Evolutionary conservation across 2,797 vertebrate species (phyloP).

Genomic region (Knipowitschia caucasica): DNA sequence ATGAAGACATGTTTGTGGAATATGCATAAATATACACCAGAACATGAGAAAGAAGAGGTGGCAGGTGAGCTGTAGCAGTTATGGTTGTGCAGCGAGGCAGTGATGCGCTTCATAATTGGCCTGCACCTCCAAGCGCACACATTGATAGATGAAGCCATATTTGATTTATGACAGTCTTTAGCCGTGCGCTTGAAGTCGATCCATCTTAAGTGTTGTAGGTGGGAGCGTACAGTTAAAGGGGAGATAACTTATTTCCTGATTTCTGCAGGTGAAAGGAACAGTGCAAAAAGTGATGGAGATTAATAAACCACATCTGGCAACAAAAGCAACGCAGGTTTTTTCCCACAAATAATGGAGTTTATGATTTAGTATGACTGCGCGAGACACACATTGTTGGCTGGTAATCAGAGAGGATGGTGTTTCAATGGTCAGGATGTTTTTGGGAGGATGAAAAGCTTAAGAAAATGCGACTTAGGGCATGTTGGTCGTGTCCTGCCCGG

Average conservation of each 20-base stretch:
- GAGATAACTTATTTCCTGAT: conserved; percentile 12
- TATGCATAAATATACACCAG: conserved; percentile 53
- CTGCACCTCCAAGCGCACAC: conserved; percentile 5
- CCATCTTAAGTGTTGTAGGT: conserved; percentile 18
- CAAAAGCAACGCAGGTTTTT: conserved; percentile 26
- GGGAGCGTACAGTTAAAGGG: conserved; percentile 12
- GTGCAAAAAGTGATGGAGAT: conserved; percentile 2
- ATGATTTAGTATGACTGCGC: conserved; percentile 18
- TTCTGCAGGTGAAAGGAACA: conserved; percentile 11
- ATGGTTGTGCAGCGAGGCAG: conserved; percentile 27
- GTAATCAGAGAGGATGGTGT: conserved; percentile 35
- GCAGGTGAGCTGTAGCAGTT: conserved; percentile 19
- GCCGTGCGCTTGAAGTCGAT: conserved; percentile 20
- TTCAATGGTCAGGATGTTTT: too few relatives aligned
- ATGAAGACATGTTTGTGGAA: conserved; percentile 38
- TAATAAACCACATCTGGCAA: conserved; percentile 28
- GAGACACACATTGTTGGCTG: conserved; percentile 26
- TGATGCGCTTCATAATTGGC: conserved; percentile 13
- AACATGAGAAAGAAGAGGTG: conserved; percentile 32
- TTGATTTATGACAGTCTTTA: conserved; percentile 18
- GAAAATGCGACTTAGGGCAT: too few relatives aligned
- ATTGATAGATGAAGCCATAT: conserved; percentile 28
- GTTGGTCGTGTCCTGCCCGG: too few relatives aligned
- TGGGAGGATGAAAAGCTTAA: too few relatives aligned
- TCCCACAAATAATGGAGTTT: conserved; percentile 25